Conservation (phyloP, 2,888 invertebrate species). For the Napeogenes sylphis region DNA sequence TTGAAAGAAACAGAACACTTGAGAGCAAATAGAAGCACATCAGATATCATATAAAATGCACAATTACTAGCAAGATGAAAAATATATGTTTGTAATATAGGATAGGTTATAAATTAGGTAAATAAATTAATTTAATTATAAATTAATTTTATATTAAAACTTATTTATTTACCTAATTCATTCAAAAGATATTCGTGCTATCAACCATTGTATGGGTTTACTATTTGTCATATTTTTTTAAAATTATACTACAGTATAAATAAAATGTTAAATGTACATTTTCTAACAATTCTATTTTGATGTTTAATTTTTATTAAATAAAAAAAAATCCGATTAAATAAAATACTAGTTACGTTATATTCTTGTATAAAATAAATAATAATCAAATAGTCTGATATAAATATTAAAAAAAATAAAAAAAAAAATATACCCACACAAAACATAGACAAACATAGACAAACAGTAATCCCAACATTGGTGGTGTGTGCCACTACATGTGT, state of each 20-base stretch:
- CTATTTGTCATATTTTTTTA: constrained; percentile 21
- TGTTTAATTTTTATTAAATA: too few relatives aligned
- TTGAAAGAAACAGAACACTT: constrained; percentile 26
- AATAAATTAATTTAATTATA: constrained; percentile 11
- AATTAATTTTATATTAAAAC: not conserved
- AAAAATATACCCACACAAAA: too few relatives aligned
- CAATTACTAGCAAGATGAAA: constrained; percentile 22
- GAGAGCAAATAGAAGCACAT: constrained; percentile 30
- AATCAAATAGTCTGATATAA: not conserved
- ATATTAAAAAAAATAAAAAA: not conserved
- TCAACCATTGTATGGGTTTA: constrained; percentile 28
- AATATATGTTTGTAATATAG: constrained; percentile 20
- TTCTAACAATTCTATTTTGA: too few relatives aligned
- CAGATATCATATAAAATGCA: constrained; percentile 25
- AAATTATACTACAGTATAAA: too few relatives aligned
- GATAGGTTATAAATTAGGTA: constrained; percentile 22
- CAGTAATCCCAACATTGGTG: constrained; percentile 25
- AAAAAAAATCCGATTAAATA: too few relatives aligned
- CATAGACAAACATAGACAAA: constrained; percentile 10
- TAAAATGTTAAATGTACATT: too few relatives aligned
- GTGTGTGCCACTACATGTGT: constrained; percentile 46
- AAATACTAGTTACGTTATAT: too few relatives aligned
- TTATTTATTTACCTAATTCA: constrained; percentile 27
- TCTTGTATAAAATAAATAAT: too few relatives aligned
- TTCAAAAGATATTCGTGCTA: constrained; percentile 26